A percentile compares a stretch with the other conserved stretches of the same genome.
These are phyloP conservation scores for Pollenia angustigena DNA, from an alignment of 2,888 invertebrate genomes.

Conservation along the genomic window DNA sequence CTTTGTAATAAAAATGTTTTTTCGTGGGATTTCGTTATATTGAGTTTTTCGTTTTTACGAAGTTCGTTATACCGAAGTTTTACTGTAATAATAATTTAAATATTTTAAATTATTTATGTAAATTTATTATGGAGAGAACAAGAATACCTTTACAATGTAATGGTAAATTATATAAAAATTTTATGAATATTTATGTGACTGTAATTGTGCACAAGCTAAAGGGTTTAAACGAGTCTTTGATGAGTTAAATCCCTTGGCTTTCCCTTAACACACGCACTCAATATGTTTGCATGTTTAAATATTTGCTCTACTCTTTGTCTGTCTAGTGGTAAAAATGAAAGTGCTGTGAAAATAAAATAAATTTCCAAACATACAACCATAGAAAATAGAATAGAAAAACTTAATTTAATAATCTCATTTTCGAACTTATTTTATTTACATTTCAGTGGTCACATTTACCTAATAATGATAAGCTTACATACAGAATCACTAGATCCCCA, in stretches of 20 bases:
- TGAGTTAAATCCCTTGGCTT: conserved; percentile 44
- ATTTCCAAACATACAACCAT: neutral
- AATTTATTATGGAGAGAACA: too few relatives aligned
- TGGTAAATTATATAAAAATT: too few relatives aligned
- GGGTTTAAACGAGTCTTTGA: conserved; percentile 17
- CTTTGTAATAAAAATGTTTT: too few relatives aligned
- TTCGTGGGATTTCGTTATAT: too few relatives aligned
- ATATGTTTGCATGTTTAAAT: conserved; percentile 17
- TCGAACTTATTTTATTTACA: conserved; percentile 55
- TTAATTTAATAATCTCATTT: conserved; percentile 61
- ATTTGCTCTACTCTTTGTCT: conserved; percentile 17
- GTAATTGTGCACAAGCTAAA: neutral
- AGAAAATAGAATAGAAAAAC: conserved; percentile 9
- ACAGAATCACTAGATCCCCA: neutral
- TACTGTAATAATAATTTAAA: too few relatives aligned
- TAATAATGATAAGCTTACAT: neutral
- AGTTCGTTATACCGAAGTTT: too few relatives aligned
- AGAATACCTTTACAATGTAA: too few relatives aligned
- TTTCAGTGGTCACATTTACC: conserved; percentile 46
- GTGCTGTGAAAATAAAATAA: conserved; percentile 54
- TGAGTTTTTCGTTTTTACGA: too few relatives aligned
- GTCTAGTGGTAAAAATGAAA: conserved; percentile 34
- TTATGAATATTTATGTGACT: neutral
- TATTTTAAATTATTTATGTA: too few relatives aligned
- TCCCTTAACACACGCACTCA: conserved; percentile 38